Evolutionary conservation across 2,888 invertebrate genomes (phyloP).

Genomic region (Sinodicranocentrus sp.): DNA sequence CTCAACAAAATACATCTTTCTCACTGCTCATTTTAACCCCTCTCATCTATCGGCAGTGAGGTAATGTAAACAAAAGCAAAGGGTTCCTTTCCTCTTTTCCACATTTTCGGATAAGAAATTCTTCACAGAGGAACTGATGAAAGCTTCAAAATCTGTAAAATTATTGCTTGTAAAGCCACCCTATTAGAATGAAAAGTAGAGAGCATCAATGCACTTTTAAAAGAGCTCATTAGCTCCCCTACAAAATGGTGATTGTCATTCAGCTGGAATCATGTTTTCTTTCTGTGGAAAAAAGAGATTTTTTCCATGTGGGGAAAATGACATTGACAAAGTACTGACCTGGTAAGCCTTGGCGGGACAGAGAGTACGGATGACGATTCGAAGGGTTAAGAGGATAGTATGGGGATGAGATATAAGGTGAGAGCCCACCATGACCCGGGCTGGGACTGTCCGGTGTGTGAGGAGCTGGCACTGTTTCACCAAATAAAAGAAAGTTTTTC

Average conservation of each 20-base stretch:
- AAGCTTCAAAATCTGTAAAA: slow-evolving; percentile 28
- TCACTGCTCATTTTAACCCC: slow-evolving; percentile 37
- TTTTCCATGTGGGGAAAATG: not conserved
- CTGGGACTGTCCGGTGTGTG: slow-evolving; percentile 77
- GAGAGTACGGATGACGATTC: slow-evolving; percentile 76
- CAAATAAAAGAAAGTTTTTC: slow-evolving; percentile 1
- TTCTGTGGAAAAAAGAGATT: slow-evolving; percentile 17
- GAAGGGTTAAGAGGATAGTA: slow-evolving; percentile 75
- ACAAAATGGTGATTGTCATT: slow-evolving; percentile 27
- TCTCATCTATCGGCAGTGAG: not conserved
- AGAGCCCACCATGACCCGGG: slow-evolving; percentile 76
- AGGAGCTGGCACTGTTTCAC: slow-evolving; percentile 77
- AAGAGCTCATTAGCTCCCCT: slow-evolving; percentile 18
- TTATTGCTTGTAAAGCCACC: not conserved
- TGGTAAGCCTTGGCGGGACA: slow-evolving; percentile 76
- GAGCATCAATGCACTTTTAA: not conserved
- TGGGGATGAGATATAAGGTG: slow-evolving; percentile 76
- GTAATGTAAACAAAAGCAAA: slow-evolving; percentile 54
- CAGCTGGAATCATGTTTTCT: not conserved
- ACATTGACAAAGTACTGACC: slow-evolving; percentile 67
- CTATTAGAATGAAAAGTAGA: not conserved
- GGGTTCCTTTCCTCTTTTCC: slow-evolving; percentile 23
- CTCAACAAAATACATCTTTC: slow-evolving; percentile 35
- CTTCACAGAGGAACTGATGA: slow-evolving; percentile 37
- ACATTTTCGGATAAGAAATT: not conserved